Percentiles rank a stretch among this genome's conserved stretches.
phyloP scores from a whole-genome alignment of 2,797 vertebrate species.

The Dicrostonyx torquatus region DNA sequence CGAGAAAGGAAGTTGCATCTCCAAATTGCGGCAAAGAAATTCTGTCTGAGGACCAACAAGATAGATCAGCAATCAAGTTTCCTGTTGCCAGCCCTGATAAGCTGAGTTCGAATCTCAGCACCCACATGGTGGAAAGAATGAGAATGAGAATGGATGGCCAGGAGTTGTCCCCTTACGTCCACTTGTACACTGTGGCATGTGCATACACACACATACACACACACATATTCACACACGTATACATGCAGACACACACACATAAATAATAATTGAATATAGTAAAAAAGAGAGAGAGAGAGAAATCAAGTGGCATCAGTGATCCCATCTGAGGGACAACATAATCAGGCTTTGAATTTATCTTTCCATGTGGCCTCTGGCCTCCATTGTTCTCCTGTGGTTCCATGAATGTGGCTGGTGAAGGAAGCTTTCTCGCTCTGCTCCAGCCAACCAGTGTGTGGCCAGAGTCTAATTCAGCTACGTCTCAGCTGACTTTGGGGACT shows the following conservation, averaged over 20 bases:
- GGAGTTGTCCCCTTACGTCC: neutral
- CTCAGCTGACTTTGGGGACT: neutral
- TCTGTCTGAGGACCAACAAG: neutral
- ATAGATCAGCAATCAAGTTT: neutral
- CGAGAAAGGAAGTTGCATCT: neutral
- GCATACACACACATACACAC: neutral
- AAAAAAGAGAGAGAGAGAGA: neutral
- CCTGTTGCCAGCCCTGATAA: neutral
- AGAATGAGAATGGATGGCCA: neutral
- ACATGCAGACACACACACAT: neutral
- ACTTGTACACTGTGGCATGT: neutral
- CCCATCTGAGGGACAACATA: neutral
- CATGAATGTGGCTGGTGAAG: neutral
- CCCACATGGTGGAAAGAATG: neutral
- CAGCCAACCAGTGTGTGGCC: neutral
- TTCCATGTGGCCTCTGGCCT: neutral
- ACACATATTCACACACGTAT: neutral
- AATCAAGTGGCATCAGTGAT: neutral
- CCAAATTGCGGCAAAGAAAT: neutral
- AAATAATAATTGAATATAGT: neutral
- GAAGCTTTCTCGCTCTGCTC: neutral
- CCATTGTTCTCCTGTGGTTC: neutral
- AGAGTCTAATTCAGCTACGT: neutral
- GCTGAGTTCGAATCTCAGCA: neutral
- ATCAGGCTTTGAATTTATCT: neutral